Evolutionary conservation across 2,888 invertebrate genomes (phyloP).

Genomic region (Axea sp.): DNA sequence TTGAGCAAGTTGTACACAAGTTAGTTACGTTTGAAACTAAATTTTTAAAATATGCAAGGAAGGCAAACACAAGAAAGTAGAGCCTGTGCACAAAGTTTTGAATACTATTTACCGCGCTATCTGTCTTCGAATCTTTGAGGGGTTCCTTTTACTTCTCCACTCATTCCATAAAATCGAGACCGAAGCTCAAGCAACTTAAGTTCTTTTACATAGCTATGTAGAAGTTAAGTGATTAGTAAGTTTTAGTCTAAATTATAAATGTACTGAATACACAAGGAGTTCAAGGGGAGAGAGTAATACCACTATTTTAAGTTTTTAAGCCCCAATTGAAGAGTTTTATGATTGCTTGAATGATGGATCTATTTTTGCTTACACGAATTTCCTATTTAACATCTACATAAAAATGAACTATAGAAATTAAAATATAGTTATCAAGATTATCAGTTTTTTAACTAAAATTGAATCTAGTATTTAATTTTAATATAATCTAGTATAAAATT

Average conservation of each 20-base stretch:
- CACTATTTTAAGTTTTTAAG: no score
- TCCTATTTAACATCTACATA: no score
- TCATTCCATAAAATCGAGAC: slow-evolving; percentile 12
- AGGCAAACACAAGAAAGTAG: slow-evolving; percentile 7
- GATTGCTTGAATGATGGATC: no score
- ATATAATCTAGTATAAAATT: no score
- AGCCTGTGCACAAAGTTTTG: slow-evolving; percentile 16
- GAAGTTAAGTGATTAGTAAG: slow-evolving; percentile 19
- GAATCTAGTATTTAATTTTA: no score
- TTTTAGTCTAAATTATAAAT: slow-evolving; percentile 17
- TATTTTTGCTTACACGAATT: no score
- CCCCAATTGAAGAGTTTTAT: no score
- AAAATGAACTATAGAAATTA: no score
- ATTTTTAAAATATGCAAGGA: slow-evolving; percentile 43
- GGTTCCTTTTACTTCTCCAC: not conserved
- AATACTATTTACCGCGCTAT: slow-evolving; percentile 26
- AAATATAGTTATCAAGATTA: no score
- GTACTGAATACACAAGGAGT: not conserved
- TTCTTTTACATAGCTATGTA: slow-evolving; percentile 4
- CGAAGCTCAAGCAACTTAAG: slow-evolving; percentile 7
- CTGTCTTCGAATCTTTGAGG: slow-evolving; percentile 23
- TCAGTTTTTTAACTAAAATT: no score
- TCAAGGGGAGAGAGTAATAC: no score
- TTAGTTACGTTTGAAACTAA: slow-evolving; percentile 19
- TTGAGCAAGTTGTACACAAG: slow-evolving; percentile 7